These are phyloP conservation scores for Scaptomyza graminum DNA, from an alignment of 1,140 invertebrate species.

Conservation along the genomic window DNA sequence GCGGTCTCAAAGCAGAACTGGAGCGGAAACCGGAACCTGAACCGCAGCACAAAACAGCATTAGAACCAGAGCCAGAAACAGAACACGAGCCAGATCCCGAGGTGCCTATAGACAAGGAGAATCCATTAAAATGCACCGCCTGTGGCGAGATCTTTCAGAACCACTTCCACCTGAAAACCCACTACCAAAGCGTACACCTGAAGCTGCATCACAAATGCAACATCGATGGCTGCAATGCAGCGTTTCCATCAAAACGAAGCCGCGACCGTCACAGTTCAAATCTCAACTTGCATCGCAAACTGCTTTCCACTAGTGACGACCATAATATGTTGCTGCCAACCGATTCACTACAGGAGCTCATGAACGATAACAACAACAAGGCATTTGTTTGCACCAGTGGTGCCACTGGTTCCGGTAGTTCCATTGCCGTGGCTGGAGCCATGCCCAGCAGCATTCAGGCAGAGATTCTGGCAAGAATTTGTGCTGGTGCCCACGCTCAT, in stretches of 20 bases:
- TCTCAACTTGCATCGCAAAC: constrained; percentile 94
- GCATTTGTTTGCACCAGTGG: constrained; percentile 60
- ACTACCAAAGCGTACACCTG: constrained; percentile 97
- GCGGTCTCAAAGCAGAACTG: constrained; percentile 17
- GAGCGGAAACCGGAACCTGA: constrained; percentile 7
- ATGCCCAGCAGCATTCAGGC: constrained; percentile 86
- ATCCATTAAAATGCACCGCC: constrained; percentile 91
- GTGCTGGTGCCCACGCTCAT: constrained; percentile 86
- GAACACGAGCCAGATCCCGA: constrained; percentile 86
- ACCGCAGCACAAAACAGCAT: constrained; percentile 6
- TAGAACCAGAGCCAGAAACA: constrained; percentile 22
- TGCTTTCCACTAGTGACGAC: constrained; percentile 89
- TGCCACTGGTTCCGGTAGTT: constrained; percentile 48
- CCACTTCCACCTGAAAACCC: constrained; percentile 97
- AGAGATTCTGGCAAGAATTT: constrained; percentile 93
- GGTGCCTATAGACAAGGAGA: constrained; percentile 92
- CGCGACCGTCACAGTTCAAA: constrained; percentile 97
- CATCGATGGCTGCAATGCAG: constrained; percentile 97
- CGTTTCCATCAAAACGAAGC: constrained; percentile 97
- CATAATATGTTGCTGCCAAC: constrained; percentile 72
- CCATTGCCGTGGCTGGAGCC: constrained; percentile 7
- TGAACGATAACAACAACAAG: constrained; percentile 83
- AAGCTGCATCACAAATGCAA: constrained; percentile 98
- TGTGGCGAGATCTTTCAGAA: constrained; percentile 98
- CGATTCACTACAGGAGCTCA: constrained; percentile 77